Base-by-base conservation (phyloP, 2,113 vertebrate species). In the Opisthocomus hoazin region DNA sequence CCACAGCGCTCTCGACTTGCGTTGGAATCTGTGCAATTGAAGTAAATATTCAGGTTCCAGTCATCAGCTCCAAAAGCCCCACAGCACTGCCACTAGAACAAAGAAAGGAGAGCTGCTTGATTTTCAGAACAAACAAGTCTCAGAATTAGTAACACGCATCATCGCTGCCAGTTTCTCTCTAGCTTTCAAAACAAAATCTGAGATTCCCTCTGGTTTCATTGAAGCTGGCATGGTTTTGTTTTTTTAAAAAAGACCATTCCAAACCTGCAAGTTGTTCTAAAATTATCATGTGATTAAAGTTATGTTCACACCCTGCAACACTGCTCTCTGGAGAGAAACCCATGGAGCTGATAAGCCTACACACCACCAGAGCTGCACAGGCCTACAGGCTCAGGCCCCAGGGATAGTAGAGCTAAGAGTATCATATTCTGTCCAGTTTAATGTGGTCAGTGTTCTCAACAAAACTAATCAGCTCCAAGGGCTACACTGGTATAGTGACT, bases 1-100 rank as follows among this genome's bases (percentile, higher is more conserved):
- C 99, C 99, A 23, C 99, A 99, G 89, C 99, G 99, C 92, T 99
- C 99, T 88, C 99, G 98, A 89, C 99, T 99, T 32, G 99, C 99
- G 1, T 99, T 99, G 91, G 97, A 98, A 51, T 99, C 99, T 17
- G 99, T 99, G 96, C 99, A 99, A 97, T 99, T 99, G 96, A 99
- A 99, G 93, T 99, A 99, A 97, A 99, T 99, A 97, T 99, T 99
- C 84, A 99, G 98, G 98, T 99, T 99, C 99, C 99, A 99, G 96
- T 99, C 99, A 70, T 99, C 98, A 6, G 99, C 98, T 96, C 98
- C 98, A 87, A 99, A 99, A 36, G 99, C 99, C 37, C 99, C 99
- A 83, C 99, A 99, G 97, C 99, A 99, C 64, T 99, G 98, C 99
- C 99, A 99, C 99, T 99, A 87, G 73, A 97, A 97, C 27, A 92